Conservation (phyloP, 2,888 invertebrate genomes). For the Gnatocerus cornutus region DNA sequence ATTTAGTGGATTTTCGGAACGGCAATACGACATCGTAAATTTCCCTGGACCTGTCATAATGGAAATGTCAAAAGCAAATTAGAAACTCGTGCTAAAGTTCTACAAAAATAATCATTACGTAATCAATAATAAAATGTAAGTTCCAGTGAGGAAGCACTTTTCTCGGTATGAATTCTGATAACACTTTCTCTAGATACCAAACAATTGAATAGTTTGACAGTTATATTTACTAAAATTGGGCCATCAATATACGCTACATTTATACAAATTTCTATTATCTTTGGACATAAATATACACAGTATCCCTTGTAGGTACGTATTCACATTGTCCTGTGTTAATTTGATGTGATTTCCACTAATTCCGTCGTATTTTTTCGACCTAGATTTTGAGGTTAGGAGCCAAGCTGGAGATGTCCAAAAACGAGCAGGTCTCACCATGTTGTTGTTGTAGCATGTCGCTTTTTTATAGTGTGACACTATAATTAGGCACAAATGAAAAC, state of each 20-base stretch:
- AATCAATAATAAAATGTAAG: constrained; percentile 46
- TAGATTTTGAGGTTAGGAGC: constrained; percentile 54
- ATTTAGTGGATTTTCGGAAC: not conserved
- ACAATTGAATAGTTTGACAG: constrained; percentile 39
- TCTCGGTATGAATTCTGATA: constrained; percentile 26
- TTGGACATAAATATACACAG: constrained; percentile 50
- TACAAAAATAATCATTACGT: constrained; percentile 48
- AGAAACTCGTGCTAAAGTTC: constrained; percentile 33
- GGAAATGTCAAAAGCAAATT: constrained; percentile 18
- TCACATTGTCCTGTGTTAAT: not conserved
- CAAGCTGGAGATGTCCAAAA: constrained; percentile 56
- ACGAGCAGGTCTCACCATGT: constrained; percentile 59
- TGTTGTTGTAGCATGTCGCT: constrained; percentile 53
- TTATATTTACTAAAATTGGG: constrained; percentile 13
- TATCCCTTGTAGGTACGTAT: constrained; percentile 39
- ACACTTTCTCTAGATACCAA: constrained; percentile 25
- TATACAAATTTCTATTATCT: constrained; percentile 55
- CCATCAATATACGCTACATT: constrained; percentile 43
- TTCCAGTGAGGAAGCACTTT: constrained; percentile 5
- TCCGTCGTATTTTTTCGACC: constrained; percentile 15
- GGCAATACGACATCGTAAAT: not conserved
- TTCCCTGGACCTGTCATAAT: not conserved
- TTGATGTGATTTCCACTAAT: not conserved
- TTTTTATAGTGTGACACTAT: constrained; percentile 17
- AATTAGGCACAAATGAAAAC: constrained; percentile 16